phyloP scores from a whole-genome alignment of 2,113 vertebrate species.

The Corvus moneduloides region DNA sequence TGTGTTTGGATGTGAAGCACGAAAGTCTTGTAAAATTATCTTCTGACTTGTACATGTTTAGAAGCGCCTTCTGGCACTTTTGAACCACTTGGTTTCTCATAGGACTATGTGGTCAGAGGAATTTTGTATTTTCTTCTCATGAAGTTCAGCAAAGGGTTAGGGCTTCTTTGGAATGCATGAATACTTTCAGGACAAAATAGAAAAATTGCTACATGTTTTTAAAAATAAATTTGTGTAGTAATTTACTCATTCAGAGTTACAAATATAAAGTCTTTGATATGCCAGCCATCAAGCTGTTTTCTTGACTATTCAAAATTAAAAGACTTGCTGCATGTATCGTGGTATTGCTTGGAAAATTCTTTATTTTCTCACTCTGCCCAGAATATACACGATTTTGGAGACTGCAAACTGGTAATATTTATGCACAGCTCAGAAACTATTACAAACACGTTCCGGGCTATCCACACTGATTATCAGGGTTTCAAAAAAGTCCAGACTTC shows the following conservation, averaged over 20 bases:
- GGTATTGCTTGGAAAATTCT: background rate
- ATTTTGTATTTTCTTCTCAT: background rate
- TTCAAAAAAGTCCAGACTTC: background rate
- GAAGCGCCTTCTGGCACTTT: background rate
- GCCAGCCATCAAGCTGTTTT: accelerated
- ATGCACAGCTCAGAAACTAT: background rate
- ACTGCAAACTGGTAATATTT: background rate
- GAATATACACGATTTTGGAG: background rate
- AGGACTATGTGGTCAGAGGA: background rate
- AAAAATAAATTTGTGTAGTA: background rate
- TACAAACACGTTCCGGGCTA: background rate
- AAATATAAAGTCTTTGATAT: background rate
- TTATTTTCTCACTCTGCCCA: background rate
- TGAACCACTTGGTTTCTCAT: background rate
- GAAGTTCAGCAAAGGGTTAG: background rate
- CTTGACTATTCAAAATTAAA: background rate
- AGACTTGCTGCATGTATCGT: background rate
- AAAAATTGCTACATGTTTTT: background rate
- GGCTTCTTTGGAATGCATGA: background rate
- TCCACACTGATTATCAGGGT: background rate
- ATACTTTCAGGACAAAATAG: background rate
- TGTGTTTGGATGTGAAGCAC: background rate
- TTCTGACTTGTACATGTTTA: background rate
- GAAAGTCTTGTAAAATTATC: background rate
- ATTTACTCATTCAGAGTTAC: background rate